Percentiles rank a stretch among this genome's conserved stretches.
These are phyloP conservation scores for Anomalospiza imberbis DNA, from an alignment of 2,797 vertebrate species.

Conservation along the genomic window DNA sequence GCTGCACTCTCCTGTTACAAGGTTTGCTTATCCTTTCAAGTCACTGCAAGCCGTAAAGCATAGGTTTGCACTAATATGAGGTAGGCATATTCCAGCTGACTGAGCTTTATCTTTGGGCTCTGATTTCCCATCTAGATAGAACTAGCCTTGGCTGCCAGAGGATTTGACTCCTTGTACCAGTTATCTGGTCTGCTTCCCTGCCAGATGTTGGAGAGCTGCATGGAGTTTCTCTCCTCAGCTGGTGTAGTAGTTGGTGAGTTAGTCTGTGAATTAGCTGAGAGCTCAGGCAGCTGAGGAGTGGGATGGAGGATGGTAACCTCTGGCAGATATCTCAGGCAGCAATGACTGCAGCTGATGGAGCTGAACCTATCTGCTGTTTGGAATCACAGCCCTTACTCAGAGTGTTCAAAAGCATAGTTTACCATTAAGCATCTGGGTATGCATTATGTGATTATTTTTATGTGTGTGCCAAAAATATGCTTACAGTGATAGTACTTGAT, in stretches of 20 bases:
- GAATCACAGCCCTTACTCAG: not conserved
- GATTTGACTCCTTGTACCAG: not conserved
- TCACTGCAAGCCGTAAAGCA: conserved; percentile 33
- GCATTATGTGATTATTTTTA: conserved; percentile 4
- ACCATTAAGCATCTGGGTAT: not conserved
- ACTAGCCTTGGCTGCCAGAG: not conserved
- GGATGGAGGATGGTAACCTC: not conserved
- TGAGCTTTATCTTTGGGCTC: not conserved
- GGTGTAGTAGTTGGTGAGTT: not conserved
- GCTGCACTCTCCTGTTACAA: conserved; percentile 63
- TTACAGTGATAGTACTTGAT: conserved; percentile 1
- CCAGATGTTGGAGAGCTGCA: not conserved
- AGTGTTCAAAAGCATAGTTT: conserved; percentile 13
- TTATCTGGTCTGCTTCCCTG: not conserved
- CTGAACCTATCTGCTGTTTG: not conserved
- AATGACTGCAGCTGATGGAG: not conserved
- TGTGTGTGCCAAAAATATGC: conserved; percentile 14
- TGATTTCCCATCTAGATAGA: not conserved
- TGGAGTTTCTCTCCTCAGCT: not conserved
- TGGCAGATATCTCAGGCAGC: not conserved
- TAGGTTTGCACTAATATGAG: conserved; percentile 42
- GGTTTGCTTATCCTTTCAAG: conserved; percentile 62
- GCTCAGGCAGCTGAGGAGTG: not conserved
- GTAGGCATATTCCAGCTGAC: conserved; percentile 2
- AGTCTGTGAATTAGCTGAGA: not conserved